Evolutionary conservation across 2,113 vertebrate species (phyloP), one percentile per base, ranked within the genome.

Genomic region (Scolopax mira): DNA sequence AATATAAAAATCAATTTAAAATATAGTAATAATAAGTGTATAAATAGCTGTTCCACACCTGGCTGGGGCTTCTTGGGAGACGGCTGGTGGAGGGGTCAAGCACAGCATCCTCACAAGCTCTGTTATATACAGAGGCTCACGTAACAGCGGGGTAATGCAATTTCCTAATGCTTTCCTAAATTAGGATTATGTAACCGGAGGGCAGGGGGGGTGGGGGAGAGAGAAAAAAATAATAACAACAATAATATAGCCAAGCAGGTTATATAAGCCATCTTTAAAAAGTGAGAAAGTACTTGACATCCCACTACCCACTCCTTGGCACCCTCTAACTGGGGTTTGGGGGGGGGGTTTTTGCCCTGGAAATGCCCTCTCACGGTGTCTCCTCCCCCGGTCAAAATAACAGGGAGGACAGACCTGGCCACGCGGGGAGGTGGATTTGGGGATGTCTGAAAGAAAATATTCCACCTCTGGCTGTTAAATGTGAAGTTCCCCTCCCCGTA

Each of bases 251-350:
- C 66, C 86, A 74, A 89, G 80, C 78, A 89, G 93, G 84, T 97
- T 97, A 92, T 7, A 92, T 93, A 95, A 95, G 67, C 74, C 93
- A 75, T 67, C 89, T 52, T 81, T 81, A 84, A 86, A 78, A 94
- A 93, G 91, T 16, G 78, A 80, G 84, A 89, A 96, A 94, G 89
- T 21, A 85, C 93, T 95, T 84, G 91, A 91, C 91, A 96, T 93
- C 94, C 80, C 77, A n/a, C 94, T 89, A 8, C 94, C 93, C 91
- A 71, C 95, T 75, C 65, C 84, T 24, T 64, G 83, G 94, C 94
- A 89, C 54, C 73, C 57, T 70, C 52, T 18, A 21, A 33, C 42
- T 25, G 85, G 14, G n/a, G 41, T 42, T 46, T 13, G 44, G 18
- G 16, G n/a, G n/a, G n/a, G n/a, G n/a, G n/a, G n/a, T 54, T 62